These are phyloP conservation scores for Atlantisia rogersi DNA, from an alignment of 2,113 vertebrate genomes.

Conservation along the genomic window DNA sequence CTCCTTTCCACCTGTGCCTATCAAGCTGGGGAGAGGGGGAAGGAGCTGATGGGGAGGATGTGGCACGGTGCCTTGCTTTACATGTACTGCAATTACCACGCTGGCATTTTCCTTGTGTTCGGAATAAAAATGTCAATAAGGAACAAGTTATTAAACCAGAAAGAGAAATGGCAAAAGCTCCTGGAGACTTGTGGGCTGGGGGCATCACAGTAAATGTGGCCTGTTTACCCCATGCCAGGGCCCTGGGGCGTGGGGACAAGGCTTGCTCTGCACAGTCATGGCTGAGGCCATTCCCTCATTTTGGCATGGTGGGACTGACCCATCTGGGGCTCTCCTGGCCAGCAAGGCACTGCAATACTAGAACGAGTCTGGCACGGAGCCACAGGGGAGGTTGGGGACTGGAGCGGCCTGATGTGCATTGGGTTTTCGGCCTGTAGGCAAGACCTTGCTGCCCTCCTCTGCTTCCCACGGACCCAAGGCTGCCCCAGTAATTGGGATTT, in stretches of 20 bases:
- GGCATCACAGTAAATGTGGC: not conserved
- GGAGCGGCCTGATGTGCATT: fast-evolving
- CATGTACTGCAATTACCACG: constrained; percentile 45
- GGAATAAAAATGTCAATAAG: constrained; percentile 62
- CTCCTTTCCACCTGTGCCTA: not conserved
- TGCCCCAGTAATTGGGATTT: not conserved
- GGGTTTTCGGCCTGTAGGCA: not conserved
- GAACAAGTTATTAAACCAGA: constrained; percentile 60
- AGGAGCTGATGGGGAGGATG: not conserved
- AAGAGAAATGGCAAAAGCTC: constrained; percentile 19
- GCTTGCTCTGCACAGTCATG: fast-evolving
- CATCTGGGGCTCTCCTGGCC: not conserved
- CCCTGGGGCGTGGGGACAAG: not conserved
- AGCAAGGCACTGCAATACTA: not conserved
- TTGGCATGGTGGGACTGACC: fast-evolving
- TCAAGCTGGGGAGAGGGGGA: not conserved
- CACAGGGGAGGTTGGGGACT: fast-evolving
- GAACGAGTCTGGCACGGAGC: fast-evolving
- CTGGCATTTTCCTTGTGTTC: constrained; percentile 64
- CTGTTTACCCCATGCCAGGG: not conserved
- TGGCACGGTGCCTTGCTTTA: constrained; percentile 32
- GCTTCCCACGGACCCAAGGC: not conserved
- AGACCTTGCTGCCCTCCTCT: not conserved
- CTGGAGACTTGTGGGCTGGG: not conserved
- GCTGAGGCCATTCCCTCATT: fast-evolving